Base-by-base conservation (phyloP, 2,797 vertebrate species). In the Macroramphosus scolopax region DNA sequence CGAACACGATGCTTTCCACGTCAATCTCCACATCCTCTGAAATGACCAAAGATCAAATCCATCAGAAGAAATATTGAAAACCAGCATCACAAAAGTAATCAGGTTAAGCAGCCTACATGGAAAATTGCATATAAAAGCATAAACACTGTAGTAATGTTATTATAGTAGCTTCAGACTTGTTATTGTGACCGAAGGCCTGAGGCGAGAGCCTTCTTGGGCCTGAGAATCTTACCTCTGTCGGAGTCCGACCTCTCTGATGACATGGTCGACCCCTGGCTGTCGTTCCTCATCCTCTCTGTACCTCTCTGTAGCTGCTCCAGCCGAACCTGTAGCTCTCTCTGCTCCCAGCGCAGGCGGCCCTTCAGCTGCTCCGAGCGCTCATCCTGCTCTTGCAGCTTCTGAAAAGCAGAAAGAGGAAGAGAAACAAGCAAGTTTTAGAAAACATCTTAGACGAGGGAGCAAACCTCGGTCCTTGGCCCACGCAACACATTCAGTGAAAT, bases 361-460 rank as follows among this genome's bases (percentile, higher is more conserved):
- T 97, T 98, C 39, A 92, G 44, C 62, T 75, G 71, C 71, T 75
- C 85, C 0, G 94, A 93, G 0, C 82, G 83, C 77, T 91, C 87
- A 1, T 95, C 93, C 86, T 96, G 93, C 53, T 94, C 90, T 79
- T 98, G 89, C 68, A 97, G 87, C 72, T 93, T 95, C 96, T 98
- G 82, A 12, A 38, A 16, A 9, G 30, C 20, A 44, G 6, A 47
- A 5, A 38, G 5, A 22, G 4, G 30, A 5, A 55, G 9, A 20
- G 6, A 17, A 5, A 31, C 6, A 8, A 8, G 29, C 31, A 29
- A 70, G 22, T 7, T 3, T 22, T 3, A 11, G 8, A 32, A 8
- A 17, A 22, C 22, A 7, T 3, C 17, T 38, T 4, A 14, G 8
- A 6, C n/a, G n/a, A n/a, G n/a, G n/a, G n/a, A n/a, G n/a, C n/a